Conservation (phyloP, 2,113 vertebrate species). For the Camarhynchus parvulus region DNA sequence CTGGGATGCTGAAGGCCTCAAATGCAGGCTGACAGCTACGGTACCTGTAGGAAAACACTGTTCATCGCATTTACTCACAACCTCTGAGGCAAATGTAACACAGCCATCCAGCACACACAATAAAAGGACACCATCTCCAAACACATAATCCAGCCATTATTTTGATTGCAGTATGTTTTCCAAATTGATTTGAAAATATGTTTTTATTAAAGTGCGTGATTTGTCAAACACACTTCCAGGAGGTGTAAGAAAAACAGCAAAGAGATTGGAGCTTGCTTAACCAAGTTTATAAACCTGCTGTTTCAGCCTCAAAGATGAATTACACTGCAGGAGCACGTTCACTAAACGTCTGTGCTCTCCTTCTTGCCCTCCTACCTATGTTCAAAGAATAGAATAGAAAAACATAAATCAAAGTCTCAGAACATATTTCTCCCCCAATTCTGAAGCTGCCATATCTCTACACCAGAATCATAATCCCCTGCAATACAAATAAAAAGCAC, state of each 20-base stretch:
- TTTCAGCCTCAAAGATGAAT: constrained; percentile 61
- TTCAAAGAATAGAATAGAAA: constrained; percentile 61
- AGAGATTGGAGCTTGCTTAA: constrained; percentile 31
- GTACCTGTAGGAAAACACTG: neutral
- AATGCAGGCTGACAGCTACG: neutral
- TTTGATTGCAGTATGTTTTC: constrained; percentile 4
- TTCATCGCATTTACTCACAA: neutral
- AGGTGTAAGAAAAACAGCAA: constrained; percentile 3
- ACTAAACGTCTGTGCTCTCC: constrained; percentile 45
- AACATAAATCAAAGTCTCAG: constrained; percentile 66
- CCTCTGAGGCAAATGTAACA: neutral
- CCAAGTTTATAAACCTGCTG: constrained; percentile 44
- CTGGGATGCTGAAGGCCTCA: neutral
- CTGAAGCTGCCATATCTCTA: constrained; percentile 16
- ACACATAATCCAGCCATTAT: neutral
- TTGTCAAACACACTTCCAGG: neutral
- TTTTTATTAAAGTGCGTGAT: neutral
- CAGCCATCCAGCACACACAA: neutral
- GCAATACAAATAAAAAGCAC: constrained; percentile 16
- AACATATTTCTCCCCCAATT: constrained; percentile 42
- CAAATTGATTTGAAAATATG: neutral
- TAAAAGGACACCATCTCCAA: neutral
- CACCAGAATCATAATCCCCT: neutral
- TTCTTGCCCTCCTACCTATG: constrained; percentile 51
- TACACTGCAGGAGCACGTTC: constrained; percentile 38